Evolutionary conservation across 2,888 invertebrate species (phyloP), one percentile per base, ranked within the genome.

Genomic region (Acleris holmiana): DNA sequence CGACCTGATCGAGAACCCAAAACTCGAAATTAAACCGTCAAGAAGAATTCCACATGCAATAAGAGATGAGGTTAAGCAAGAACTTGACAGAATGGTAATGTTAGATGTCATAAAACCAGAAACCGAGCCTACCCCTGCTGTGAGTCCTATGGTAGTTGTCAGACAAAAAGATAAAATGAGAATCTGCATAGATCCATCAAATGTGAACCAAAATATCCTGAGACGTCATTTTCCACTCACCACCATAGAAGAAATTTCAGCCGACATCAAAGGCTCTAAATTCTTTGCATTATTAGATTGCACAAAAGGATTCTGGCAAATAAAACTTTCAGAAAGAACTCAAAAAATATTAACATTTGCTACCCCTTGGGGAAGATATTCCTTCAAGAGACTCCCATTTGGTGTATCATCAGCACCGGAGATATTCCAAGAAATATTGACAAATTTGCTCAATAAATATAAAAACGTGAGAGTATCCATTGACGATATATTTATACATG

Each of bases 141-240:
- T 71, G 7, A 69, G 68, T 49, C 71, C 72, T 35, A 71, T 70
- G 70, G 69, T 72, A 66, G 41, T 69, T 6, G 68, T 71, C 10
- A 67, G 41, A 67, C 65, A 71, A 64, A 69, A 71, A 56, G 61
- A 54, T 41, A 69, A 70, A 67, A 53, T 69, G 58, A 69, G 68
- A 67, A 23, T 23, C 23, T 23, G 23, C 5, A 23, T 23, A 23
- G 23, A 23, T 23, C 23, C 23, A 23, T 23, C 23, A 23, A 5
- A 23, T 23, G 23, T 23, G 5, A 23, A 23, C 23, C 3, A 23
- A 23, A 23, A 23, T 5, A 23, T 23, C 5, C 23, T 23, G 21
- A n/a, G 23, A 23, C 23, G 23, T 4, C 23, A 23, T 23, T 23
- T 23, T 23, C 23, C 23, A 23, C 23, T 23, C 5, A 23, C 23